phyloP scores from a whole-genome alignment of 2,888 invertebrate species.

The Zaprionus lineosus region DNA sequence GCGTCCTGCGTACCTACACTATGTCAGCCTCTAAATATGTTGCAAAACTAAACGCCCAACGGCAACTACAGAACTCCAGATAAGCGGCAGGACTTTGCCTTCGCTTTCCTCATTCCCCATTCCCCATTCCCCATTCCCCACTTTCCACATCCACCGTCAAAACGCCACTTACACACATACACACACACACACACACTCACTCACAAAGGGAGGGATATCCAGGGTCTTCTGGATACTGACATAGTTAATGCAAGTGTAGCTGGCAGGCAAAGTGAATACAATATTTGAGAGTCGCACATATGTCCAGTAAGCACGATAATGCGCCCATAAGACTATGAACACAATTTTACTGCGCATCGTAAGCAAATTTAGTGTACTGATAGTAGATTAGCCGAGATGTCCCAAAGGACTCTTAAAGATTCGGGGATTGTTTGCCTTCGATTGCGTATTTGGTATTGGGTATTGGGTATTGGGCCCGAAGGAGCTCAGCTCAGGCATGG shows the following conservation, averaged over 20 bases:
- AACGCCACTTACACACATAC: neutral
- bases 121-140: no score
- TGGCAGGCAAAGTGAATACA: constrained; percentile 31
- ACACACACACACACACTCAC: neutral
- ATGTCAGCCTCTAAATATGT: constrained; percentile 18
- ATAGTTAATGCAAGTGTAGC: constrained; percentile 31
- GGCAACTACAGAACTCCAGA: constrained; percentile 38
- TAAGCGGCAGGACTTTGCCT: constrained; percentile 29
- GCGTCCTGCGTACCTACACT: no score
- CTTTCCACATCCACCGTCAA: no score
- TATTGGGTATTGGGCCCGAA: no score
- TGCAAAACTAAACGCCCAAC: constrained; percentile 39
- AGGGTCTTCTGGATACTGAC: constrained; percentile 6
- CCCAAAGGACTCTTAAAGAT: constrained; percentile 43
- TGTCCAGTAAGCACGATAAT: constrained; percentile 33
- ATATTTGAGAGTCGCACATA: constrained; percentile 14
- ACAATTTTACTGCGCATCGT: constrained; percentile 32
- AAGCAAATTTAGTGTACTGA: constrained; percentile 45
- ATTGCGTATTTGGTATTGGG: no score
- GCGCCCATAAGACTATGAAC: constrained; percentile 15
- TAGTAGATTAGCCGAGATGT: constrained; percentile 38
- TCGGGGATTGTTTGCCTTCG: constrained; percentile 6
- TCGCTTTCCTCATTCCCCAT: no score
- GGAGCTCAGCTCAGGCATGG: no score
- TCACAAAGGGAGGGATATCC: no score